Base-by-base conservation (phyloP, 2,888 invertebrate species). In the Synergus umbraculus region DNA sequence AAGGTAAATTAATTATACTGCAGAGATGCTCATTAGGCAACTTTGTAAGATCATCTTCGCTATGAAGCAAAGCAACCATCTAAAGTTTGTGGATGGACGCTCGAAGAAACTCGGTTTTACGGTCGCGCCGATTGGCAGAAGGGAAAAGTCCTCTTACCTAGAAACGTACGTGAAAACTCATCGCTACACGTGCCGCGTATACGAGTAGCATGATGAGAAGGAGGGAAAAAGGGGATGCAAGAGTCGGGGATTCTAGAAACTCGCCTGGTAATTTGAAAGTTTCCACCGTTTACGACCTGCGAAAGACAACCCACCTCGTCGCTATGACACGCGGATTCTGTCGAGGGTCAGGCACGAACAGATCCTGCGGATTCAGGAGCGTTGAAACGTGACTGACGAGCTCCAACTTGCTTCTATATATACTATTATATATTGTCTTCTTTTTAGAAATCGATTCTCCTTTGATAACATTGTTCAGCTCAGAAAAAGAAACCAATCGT, bases 241-340 rank as follows among this genome's bases (percentile, higher is more conserved):
- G 69, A 49, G 60, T 60, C 10, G 22, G 60, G 54, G 54, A 37
- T 29, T 69, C 49, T 13, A 49, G 49, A 73, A 73, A 73, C 73
- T 73, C 69, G n/a, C 4, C 49, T 43, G 79, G 80, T 82, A 83
- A 83, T 83, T 81, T 76, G 66, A 80, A 83, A 81, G 78, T 82
- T 82, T 78, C 54, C 78, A 79, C 79, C 79, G 73, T 83, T 83
- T 82, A 82, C 78, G 81, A 79, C 69, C 76, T 65, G 54, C 22
- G 43, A 78, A 73, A 73, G 73, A 73, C 54, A 73, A 73, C 73
- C 54, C 54, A 73, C 22, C 73, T 73, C 9, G 73, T 73, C 49
- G 37, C n/a, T 37, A 29, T 54, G 37, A 10, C 54, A 73, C 73
- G 73, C 73, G 73, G 54, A 73, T 73, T 73, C 37, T 37, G 73